Conservation (phyloP, 2,113 vertebrate genomes). For the Merops nubicus region DNA sequence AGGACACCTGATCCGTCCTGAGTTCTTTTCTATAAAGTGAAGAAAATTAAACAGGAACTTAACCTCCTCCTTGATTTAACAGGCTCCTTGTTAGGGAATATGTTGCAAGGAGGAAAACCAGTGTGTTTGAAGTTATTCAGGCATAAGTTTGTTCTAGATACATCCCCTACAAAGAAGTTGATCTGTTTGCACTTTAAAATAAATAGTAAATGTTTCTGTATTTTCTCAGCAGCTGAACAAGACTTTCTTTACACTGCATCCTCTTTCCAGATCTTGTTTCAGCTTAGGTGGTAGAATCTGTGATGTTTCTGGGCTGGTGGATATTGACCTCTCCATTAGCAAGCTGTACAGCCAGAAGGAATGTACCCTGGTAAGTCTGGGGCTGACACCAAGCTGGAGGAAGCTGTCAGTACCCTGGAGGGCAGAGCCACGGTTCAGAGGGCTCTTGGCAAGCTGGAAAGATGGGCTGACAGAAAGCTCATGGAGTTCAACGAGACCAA, state of each 20-base stretch:
- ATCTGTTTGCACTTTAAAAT: not conserved
- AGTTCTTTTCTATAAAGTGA: not conserved
- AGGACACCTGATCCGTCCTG: too few species aligned
- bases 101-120: not conserved
- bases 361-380: rapidly evolving
- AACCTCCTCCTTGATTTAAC: not conserved
- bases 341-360: not conserved
- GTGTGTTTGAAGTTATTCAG: not conserved
- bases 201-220: not conserved
- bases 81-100: not conserved
- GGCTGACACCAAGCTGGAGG: not conserved
- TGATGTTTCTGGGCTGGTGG: not conserved
- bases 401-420: rapidly evolving
- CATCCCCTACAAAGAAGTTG: not conserved
- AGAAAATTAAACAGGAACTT: not conserved
- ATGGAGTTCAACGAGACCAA: not conserved
- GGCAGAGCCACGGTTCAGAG: not conserved
- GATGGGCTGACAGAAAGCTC: not conserved
- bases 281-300: not conserved
- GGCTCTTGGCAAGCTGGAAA: not conserved
- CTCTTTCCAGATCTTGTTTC: not conserved
- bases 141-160: not conserved
- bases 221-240: not conserved
- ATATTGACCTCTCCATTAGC: not conserved
- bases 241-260: not conserved